Evolutionary conservation across 2,888 invertebrate species (phyloP).

Genomic region (Strigamia crassipes): DNA sequence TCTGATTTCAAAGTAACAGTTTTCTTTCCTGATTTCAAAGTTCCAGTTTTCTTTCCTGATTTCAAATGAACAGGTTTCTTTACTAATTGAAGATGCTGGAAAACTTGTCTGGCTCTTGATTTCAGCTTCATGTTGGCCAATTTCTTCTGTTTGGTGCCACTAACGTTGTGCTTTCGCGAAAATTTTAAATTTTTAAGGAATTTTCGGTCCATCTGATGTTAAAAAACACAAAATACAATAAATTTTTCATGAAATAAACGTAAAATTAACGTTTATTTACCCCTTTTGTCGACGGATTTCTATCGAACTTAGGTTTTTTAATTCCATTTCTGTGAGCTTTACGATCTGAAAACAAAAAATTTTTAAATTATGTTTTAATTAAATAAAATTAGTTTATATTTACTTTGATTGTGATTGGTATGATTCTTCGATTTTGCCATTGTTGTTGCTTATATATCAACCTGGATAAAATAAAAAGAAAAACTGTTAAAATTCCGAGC

Average conservation of each 20-base stretch:
- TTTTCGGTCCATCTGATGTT: slow-evolving; percentile 5
- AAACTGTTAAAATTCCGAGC: too few species aligned
- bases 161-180: neutral
- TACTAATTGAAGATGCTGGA: too few species aligned
- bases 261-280: neutral
- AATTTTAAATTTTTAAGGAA: neutral
- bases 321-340: slow-evolving; percentile 4
- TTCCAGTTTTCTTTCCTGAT: too few species aligned
- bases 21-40: too few species aligned
- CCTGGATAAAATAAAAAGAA: too few species aligned
- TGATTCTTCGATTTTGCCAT: slow-evolving; percentile 2
- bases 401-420: slow-evolving; percentile 2
- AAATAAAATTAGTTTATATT: too few species aligned
- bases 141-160: neutral
- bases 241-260: neutral
- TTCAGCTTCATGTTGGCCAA: neutral
- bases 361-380: too few species aligned
- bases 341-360: neutral
- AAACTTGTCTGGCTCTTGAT: neutral
- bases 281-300: neutral
- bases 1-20: too few species aligned
- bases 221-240: neutral
- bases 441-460: neutral
- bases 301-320: neutral
- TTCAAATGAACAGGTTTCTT: too few species aligned